Evolutionary conservation across 2,113 vertebrate genomes (phyloP).

Genomic region (Sphaerodactylus townsendi): DNA sequence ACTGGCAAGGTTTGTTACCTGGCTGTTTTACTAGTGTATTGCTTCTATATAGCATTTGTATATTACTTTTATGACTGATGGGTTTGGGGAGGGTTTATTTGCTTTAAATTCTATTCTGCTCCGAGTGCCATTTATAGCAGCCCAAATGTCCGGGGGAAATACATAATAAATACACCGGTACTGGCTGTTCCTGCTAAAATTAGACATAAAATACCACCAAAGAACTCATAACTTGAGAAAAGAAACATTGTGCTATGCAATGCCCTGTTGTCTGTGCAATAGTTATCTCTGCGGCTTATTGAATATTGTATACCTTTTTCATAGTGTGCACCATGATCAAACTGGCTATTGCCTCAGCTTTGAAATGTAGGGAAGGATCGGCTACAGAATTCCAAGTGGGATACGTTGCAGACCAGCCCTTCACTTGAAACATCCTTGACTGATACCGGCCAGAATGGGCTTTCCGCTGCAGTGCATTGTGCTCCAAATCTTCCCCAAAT

Average conservation of each 20-base stretch:
- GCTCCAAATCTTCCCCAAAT: neutral
- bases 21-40: neutral
- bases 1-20: neutral
- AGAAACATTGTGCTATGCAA: neutral
- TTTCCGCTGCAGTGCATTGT: too few relatives aligned
- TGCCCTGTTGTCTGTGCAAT: neutral
- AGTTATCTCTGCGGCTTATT: neutral
- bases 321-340: neutral
- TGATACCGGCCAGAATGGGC: neutral
- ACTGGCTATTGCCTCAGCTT: neutral
- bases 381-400: neutral
- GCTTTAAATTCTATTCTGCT: neutral
- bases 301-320: neutral
- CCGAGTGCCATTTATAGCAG: neutral
- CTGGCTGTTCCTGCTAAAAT: neutral
- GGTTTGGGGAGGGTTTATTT: neutral
- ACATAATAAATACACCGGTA: neutral
- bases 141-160: neutral
- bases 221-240: neutral
- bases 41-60: neutral
- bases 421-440: neutral
- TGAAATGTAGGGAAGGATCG: neutral
- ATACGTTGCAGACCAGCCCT: neutral
- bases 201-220: neutral
- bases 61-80: neutral